Evolutionary conservation across 2,113 vertebrate species (phyloP).

Genomic region (Ochotona curzoniae): DNA sequence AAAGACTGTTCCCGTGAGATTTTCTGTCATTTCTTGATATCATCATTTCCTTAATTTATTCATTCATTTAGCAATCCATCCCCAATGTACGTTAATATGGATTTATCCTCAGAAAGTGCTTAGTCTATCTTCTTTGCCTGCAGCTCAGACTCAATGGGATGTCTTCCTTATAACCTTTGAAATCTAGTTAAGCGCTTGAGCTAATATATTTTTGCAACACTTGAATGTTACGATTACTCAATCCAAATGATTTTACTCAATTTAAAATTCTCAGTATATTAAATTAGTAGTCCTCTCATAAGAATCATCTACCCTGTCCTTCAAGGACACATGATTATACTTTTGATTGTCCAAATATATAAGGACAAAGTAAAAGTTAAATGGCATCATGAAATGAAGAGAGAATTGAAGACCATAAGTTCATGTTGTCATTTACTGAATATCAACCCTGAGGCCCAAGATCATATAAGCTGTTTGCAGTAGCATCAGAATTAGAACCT

Average conservation of each 20-base stretch:
- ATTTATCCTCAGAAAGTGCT: conserved; percentile 1
- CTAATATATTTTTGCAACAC: not conserved
- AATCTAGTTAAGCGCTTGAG: conserved; percentile 39
- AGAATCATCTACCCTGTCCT: conserved; percentile 18
- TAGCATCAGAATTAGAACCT: not conserved
- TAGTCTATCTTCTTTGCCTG: not conserved
- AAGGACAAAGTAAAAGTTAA: conserved; percentile 12
- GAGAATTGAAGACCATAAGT: not conserved
- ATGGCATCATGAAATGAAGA: not conserved
- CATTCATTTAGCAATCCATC: too few species aligned
- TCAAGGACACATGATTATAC: not conserved
- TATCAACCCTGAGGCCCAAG: not conserved
- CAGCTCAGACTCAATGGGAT: not conserved
- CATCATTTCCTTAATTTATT: not conserved
- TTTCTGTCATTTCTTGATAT: not conserved
- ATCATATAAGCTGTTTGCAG: not conserved
- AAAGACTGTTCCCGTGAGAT: not conserved
- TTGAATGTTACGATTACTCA: not conserved
- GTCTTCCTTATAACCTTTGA: conserved; percentile 20
- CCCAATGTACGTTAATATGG: not conserved
- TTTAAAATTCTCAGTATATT: conserved; percentile 37
- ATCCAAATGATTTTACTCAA: not conserved
- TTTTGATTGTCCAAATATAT: not conserved
- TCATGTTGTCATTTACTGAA: not conserved
- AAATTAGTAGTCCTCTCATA: conserved; percentile 20